Conservation (phyloP, 30 jellyfish, hydroid and myxozoan species). For the Turritopsis dohrnii region DNA sequence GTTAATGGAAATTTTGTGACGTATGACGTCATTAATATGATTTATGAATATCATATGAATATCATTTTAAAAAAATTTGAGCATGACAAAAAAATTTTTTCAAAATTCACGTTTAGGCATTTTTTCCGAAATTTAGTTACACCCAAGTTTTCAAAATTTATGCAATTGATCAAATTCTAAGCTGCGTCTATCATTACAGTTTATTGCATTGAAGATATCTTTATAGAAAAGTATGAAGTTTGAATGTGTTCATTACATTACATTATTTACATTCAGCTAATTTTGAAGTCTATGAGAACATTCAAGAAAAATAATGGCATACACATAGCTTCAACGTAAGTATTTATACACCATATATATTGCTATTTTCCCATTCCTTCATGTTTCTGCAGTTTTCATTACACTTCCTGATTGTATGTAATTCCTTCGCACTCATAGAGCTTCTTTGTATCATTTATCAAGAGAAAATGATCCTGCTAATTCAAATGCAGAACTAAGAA, state of each 20-base stretch:
- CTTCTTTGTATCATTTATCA: constrained; percentile 32
- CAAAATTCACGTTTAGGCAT: too few relatives aligned
- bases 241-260: background rate
- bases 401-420: background rate
- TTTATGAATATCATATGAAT: too few relatives aligned
- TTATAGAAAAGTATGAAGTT: too few relatives aligned
- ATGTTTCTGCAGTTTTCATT: background rate
- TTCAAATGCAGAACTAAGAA: constrained; percentile 10
- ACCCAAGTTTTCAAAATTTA: too few relatives aligned
- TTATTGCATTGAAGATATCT: too few relatives aligned
- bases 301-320: constrained; percentile 15
- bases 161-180: too few relatives aligned
- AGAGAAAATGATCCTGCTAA: constrained; percentile 28
- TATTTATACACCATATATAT: background rate
- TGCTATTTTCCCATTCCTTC: background rate
- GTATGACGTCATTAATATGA: too few relatives aligned
- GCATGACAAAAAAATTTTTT: too few relatives aligned
- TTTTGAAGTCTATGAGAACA: constrained; percentile 25
- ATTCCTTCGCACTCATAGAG: constrained; percentile 31
- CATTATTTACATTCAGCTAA: background rate
- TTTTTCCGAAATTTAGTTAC: too few relatives aligned
- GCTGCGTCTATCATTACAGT: too few relatives aligned
- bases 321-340: constrained; percentile 34
- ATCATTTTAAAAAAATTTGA: too few relatives aligned
- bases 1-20: too few relatives aligned